Percentiles rank a stretch among this genome's conserved stretches.
Conservation (phyloP, 2,888 invertebrate genomes). For the Mylabris sibirica region DNA sequence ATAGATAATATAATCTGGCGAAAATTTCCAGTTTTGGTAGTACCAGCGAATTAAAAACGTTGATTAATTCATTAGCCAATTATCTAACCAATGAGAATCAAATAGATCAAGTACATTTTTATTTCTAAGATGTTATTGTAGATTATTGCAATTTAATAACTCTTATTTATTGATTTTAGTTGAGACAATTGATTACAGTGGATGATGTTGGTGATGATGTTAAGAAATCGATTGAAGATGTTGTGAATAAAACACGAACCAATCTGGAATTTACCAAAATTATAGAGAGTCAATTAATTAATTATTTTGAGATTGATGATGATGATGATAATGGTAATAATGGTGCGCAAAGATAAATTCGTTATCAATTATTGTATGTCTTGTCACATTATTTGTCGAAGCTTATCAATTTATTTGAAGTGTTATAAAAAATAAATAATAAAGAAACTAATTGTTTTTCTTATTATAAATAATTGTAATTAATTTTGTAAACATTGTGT, state of each 20-base stretch:
- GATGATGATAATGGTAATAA: neutral
- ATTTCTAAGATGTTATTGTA: neutral
- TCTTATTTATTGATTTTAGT: neutral
- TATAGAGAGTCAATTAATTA: slow-evolving; percentile 4
- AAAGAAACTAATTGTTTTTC: neutral
- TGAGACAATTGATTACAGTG: neutral
- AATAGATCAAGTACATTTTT: slow-evolving; percentile 20
- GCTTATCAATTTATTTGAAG: neutral
- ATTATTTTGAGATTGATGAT: slow-evolving; percentile 10
- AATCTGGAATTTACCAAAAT: neutral
- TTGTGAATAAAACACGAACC: neutral
- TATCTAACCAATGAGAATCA: neutral
- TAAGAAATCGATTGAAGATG: neutral
- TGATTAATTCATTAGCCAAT: neutral
- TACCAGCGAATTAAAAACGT: neutral
- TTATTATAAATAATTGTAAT: too few species aligned
- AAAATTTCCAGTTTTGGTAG: slow-evolving; percentile 13
- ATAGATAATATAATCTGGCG: neutral
- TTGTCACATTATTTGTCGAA: neutral
- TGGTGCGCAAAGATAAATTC: neutral
- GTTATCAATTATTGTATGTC: neutral
- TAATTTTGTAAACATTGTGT: too few species aligned
- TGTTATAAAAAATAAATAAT: neutral
- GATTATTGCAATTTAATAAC: neutral
- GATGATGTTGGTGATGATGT: neutral